Evolutionary conservation across 2,113 vertebrate species (phyloP).

Genomic region (Progne subis): DNA sequence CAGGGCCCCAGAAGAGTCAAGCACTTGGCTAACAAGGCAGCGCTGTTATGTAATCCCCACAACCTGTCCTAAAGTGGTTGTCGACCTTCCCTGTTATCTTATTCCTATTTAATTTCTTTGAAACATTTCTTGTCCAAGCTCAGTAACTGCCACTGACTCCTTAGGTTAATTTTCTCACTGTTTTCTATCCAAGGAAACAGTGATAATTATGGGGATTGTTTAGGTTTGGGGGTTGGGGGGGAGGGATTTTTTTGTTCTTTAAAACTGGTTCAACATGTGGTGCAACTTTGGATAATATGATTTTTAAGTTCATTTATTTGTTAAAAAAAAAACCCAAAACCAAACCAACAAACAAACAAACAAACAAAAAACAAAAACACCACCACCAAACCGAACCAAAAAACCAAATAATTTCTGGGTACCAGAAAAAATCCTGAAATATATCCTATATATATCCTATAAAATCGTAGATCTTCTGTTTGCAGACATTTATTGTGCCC

Average conservation of each 20-base stretch:
- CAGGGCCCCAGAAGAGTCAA: not conserved
- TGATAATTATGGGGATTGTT: not conserved
- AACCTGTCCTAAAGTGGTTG: not conserved
- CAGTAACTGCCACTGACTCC: not conserved
- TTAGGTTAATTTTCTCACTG: not conserved
- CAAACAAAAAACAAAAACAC: too few species aligned
- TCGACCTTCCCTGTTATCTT: not conserved
- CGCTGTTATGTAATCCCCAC: not conserved
- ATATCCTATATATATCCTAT: not conserved
- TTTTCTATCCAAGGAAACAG: not conserved
- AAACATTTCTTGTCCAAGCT: not conserved
- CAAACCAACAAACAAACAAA: too few species aligned
- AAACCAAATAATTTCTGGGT: not conserved
- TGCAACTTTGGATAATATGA: not conserved
- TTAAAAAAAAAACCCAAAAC: not conserved
- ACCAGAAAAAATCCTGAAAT: not conserved
- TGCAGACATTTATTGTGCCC: not conserved
- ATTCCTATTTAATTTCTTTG: not conserved
- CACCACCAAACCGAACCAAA: too few species aligned
- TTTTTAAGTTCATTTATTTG: not conserved
- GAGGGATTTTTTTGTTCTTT: not conserved
- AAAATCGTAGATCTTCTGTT: not conserved
- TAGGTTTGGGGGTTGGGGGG: accelerated
- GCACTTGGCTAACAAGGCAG: not conserved
- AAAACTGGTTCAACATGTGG: not conserved